phyloP scores from a whole-genome alignment of 2,797 vertebrate species.

The Antrozous pallidus region DNA sequence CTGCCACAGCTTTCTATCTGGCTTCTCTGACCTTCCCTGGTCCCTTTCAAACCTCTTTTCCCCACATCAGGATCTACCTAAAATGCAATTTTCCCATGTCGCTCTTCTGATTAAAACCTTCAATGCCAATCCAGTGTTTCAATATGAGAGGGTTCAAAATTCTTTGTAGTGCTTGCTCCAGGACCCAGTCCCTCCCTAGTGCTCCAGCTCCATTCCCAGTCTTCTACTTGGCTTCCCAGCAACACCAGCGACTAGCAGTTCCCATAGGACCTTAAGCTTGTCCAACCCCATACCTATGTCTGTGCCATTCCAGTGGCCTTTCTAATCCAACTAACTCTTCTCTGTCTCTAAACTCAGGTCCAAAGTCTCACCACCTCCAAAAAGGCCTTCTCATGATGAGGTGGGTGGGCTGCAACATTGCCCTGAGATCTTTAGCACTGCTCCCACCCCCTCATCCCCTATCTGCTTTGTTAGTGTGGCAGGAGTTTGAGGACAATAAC shows the following conservation, averaged over 20 bases:
- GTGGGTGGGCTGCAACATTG: background rate
- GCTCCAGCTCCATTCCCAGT: background rate
- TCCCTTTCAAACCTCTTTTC: background rate
- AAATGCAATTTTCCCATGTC: background rate
- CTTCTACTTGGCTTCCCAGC: background rate
- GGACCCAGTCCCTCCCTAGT: background rate
- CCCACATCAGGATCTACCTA: background rate
- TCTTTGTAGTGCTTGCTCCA: background rate
- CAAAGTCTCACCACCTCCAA: background rate
- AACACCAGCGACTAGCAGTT: background rate
- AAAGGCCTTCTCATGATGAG: background rate
- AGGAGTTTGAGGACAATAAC: background rate
- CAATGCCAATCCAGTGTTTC: background rate
- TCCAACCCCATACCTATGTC: background rate
- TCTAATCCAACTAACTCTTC: background rate
- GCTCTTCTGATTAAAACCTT: background rate
- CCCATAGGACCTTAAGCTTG: background rate
- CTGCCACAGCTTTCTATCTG: background rate
- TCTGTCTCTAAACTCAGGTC: background rate
- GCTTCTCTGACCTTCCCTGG: background rate
- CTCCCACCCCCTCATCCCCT: background rate
- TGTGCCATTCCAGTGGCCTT: background rate
- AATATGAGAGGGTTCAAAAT: too few relatives aligned
- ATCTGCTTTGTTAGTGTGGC: background rate
- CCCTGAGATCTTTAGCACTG: background rate